These are phyloP conservation scores for rabbit (Oryctolagus cuniculus) DNA, from an alignment of 2,113 vertebrate genomes.

Conservation along the genomic window DNA sequence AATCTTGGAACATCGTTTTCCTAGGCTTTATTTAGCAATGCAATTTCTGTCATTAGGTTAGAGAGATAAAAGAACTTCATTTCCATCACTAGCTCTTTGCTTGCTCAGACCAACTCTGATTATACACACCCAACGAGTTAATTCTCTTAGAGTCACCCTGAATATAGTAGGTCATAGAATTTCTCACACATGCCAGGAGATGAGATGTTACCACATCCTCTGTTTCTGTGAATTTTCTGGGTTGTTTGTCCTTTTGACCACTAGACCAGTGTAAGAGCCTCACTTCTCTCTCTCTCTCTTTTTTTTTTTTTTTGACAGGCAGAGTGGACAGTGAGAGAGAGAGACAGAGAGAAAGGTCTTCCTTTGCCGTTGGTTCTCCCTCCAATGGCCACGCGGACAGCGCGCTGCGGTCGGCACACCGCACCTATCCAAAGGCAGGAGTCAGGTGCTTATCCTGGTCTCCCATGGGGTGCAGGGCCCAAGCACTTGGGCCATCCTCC, in stretches of 20 bases:
- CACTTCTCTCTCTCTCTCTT: no score
- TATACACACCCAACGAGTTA: not conserved
- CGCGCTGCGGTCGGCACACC: no score
- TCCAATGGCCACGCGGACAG: no score
- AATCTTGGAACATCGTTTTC: not conserved
- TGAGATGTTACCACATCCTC: not conserved
- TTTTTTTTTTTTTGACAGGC: no score
- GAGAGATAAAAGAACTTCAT: slow-evolving; percentile 19
- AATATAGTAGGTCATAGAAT: not conserved
- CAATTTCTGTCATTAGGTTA: slow-evolving; percentile 40
- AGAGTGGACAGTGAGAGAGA: no score
- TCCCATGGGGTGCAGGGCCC: no score
- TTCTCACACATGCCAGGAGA: not conserved
- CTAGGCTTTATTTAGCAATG: slow-evolving; percentile 58
- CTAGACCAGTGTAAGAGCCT: no score
- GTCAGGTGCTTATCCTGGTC: no score
- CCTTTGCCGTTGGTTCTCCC: no score
- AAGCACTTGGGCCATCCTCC: no score
- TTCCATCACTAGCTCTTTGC: not conserved
- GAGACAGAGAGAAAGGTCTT: no score
- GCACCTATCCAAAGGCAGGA: no score
- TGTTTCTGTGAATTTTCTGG: not conserved
- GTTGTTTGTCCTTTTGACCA: not conserved
- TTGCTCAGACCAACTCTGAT: not conserved
- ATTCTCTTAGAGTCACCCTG: not conserved